These are phyloP conservation scores for Pissodes strobi DNA, from an alignment of 1,140 invertebrate genomes.

Conservation along the genomic window DNA sequence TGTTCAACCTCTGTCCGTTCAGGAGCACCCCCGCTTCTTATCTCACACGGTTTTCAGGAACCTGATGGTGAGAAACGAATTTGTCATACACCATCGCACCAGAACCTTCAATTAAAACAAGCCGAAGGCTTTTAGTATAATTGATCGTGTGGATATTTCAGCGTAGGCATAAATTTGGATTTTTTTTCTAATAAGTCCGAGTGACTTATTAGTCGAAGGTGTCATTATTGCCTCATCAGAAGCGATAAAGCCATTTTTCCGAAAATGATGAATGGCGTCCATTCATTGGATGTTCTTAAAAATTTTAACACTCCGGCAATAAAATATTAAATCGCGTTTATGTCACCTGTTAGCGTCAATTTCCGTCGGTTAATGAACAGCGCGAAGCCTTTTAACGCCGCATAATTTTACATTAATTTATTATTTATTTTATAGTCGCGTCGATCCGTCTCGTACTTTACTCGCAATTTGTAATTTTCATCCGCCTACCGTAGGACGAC, in stretches of 20 bases:
- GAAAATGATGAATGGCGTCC: neutral
- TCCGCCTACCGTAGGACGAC: too few species aligned
- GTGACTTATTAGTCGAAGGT: neutral
- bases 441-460: too few species aligned
- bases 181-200: too few species aligned
- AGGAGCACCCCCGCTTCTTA: too few species aligned
- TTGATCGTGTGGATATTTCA: too few species aligned
- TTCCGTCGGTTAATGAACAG: neutral
- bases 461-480: too few species aligned
- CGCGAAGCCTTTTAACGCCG: slow-evolving; percentile 9
- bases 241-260: neutral
- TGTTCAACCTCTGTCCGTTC: too few species aligned
- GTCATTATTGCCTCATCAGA: neutral
- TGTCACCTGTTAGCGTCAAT: slow-evolving; percentile 15
- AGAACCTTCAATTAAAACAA: neutral
- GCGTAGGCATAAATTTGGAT: too few species aligned
- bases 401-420: slow-evolving; percentile 13
- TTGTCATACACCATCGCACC: too few species aligned
- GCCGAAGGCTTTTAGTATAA: neutral
- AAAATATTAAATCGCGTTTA: slow-evolving; percentile 14
- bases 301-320: slow-evolving; percentile 10
- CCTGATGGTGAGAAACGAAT: too few species aligned
- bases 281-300: neutral
- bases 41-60: too few species aligned
- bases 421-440: too few species aligned